Evolutionary conservation across 1,140 invertebrate species (phyloP), one percentile per base, ranked within the genome.

Genomic region (Ectropis grisescens): DNA sequence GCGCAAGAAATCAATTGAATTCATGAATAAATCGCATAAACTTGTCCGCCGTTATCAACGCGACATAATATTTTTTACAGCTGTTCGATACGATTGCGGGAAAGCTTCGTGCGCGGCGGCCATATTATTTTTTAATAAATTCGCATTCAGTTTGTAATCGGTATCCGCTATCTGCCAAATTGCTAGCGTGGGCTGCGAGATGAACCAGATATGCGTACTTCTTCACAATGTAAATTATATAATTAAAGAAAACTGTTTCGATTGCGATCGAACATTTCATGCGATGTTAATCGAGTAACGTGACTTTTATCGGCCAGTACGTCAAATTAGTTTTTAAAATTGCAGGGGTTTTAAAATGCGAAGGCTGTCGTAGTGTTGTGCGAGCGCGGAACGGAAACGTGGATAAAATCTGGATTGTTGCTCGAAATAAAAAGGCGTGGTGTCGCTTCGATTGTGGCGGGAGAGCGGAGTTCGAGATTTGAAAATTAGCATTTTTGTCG

Each of bases 401-500:
- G 39, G 47, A 49, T 49, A 47, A 52, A 53, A 48, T 52, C 41
- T n/a, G 46, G 46, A 46, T 47, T 46, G 41, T 39, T 44, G 24
- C 40, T 42, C 40, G 33, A 53, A 47, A 54, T 46, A 47, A 49
- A 52, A 44, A 50, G 43, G 35, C 34, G 31, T 33, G 43, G 46
- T 44, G 49, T 46, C 42, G 41, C 51, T 43, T 30, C 29, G 36
- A 31, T 31, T 38, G 36, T 33, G 38, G 36, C 33, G 23, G 27
- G 1, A 12, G n/a, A 43, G 42, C 50, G 12, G 35, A 58, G 64
- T 51, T 59, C 53, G 69, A 78, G 67, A 80, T 80, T 72, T 74
- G 67, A 67, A 64, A 75, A 80, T 80, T 80, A 72, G 71, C 75
- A 80, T 80, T 76, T 80, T 80, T 80, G 71, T 68, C 71, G 67